A percentile compares a stretch with the other conserved stretches of the same genome.
Conservation (phyloP, 2,113 vertebrate species). For the Nibea coibor region DNA sequence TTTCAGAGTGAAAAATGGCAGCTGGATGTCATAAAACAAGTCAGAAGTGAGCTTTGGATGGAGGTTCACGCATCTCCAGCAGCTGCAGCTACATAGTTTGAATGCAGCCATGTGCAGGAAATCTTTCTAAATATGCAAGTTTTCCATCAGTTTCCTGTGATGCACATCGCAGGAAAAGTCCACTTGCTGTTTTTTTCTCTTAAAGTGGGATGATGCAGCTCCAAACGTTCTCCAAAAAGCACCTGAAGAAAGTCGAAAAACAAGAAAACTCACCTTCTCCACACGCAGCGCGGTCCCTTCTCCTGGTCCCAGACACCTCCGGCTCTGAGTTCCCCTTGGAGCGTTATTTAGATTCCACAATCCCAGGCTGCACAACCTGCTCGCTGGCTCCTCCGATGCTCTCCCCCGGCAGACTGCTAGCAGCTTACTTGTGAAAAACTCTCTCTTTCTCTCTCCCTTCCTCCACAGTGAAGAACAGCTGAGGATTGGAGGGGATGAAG, state of each 20-base stretch:
- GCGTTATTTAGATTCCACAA: slow-evolving; percentile 50
- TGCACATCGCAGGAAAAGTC: background rate
- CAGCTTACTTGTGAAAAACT: slow-evolving; percentile 75
- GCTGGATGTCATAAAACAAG: background rate
- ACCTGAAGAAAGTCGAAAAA: background rate
- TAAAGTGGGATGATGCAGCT: background rate
- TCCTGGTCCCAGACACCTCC: slow-evolving; percentile 33
- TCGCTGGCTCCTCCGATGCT: slow-evolving; percentile 59
- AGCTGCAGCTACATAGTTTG: background rate
- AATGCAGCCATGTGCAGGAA: background rate
- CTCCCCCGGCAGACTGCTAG: slow-evolving; percentile 71
- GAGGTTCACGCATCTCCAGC: background rate
- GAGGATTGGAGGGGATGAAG: slow-evolving; percentile 86
- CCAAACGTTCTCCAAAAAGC: background rate
- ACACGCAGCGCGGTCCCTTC: slow-evolving; percentile 17
- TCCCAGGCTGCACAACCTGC: slow-evolving; percentile 50
- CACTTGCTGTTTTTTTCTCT: background rate
- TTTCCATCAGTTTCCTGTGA: background rate
- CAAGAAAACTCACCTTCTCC: slow-evolving; percentile 73
- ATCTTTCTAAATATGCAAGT: background rate
- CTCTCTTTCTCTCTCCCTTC: slow-evolving; percentile 74
- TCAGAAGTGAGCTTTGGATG: background rate
- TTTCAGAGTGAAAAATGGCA: background rate
- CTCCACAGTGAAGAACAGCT: slow-evolving; percentile 74
- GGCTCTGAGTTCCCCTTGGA: slow-evolving; percentile 26